These are phyloP conservation scores for Micrasema longulum DNA, from an alignment of 1,140 invertebrate species.

Conservation along the genomic window DNA sequence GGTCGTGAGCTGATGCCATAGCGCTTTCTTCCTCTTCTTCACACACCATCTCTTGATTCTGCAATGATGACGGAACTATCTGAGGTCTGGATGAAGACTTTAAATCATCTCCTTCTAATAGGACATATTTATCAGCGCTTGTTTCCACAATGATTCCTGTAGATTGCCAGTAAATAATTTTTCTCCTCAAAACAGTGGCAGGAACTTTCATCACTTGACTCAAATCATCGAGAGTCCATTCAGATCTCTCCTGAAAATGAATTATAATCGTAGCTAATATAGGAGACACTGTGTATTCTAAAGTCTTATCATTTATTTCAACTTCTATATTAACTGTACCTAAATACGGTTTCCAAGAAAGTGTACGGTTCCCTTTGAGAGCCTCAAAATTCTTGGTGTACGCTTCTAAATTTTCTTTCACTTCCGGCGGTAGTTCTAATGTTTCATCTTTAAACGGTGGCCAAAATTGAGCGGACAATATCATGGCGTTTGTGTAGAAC, in stretches of 20 bases:
- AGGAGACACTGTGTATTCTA: constrained; percentile 90
- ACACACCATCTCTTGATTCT: constrained; percentile 76
- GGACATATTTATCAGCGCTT: constrained; percentile 78
- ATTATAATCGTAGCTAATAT: constrained; percentile 95
- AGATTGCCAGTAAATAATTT: constrained; percentile 93
- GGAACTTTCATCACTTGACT: constrained; percentile 87
- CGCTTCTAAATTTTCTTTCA: constrained; percentile 84
- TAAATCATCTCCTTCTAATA: constrained; percentile 76
- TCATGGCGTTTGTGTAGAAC: constrained; percentile 80
- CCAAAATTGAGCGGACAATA: constrained; percentile 99
- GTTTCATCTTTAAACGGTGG: constrained; percentile 96
- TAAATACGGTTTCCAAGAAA: constrained; percentile 94
- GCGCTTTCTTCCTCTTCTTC: constrained; percentile 96
- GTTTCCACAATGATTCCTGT: constrained; percentile 86
- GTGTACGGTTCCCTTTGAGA: constrained; percentile 93
- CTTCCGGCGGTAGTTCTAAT: constrained; percentile 83
- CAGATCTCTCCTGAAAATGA: constrained; percentile 90
- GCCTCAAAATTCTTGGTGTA: constrained; percentile 94
- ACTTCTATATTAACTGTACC: constrained; percentile 93
- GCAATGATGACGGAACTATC: constrained; percentile 56
- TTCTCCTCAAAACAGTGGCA: constrained; percentile 82
- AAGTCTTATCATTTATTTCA: constrained; percentile 84
- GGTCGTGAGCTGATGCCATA: constrained; percentile 93
- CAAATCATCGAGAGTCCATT: constrained; percentile 88
- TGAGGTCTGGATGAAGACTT: constrained; percentile 59